These are phyloP conservation scores for Xestobium rufovillosum DNA, from an alignment of 2,888 invertebrate genomes.

Conservation along the genomic window DNA sequence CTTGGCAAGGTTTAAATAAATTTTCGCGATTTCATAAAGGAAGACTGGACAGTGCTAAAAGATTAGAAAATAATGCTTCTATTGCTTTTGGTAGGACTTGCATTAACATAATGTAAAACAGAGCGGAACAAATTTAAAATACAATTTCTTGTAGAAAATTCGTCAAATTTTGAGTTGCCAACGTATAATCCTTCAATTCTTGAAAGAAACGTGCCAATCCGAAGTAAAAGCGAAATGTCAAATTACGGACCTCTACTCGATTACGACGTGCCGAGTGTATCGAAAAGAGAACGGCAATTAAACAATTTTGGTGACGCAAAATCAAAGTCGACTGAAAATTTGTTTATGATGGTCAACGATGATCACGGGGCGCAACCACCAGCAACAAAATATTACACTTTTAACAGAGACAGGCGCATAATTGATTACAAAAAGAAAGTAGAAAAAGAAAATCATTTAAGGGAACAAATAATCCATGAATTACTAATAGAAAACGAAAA, in stretches of 20 bases:
- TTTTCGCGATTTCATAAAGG: conserved; percentile 36
- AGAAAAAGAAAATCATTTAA: conserved; percentile 34
- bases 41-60: conserved; percentile 29
- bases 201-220: conserved; percentile 23
- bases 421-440: conserved; percentile 33
- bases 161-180: conserved; percentile 1
- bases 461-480: conserved; percentile 37
- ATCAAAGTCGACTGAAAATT: conserved; percentile 32
- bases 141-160: conserved; percentile 4
- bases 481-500: conserved; percentile 34
- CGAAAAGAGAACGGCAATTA: conserved; percentile 28
- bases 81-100: no score
- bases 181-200: conserved; percentile 24
- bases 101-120: no score
- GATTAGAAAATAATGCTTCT: no score
- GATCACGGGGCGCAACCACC: conserved; percentile 11
- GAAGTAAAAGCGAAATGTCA: conserved; percentile 34
- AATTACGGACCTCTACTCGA: conserved; percentile 31
- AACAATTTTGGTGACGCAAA: conserved; percentile 12
- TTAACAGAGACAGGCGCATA: conserved; percentile 13
- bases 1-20: conserved; percentile 31
- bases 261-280: conserved; percentile 29
- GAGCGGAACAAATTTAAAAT: no score
- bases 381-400: conserved; percentile 8
- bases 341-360: conserved; percentile 17